phyloP scores from a whole-genome alignment of 2,888 invertebrate species.

The Anodontia alba region DNA sequence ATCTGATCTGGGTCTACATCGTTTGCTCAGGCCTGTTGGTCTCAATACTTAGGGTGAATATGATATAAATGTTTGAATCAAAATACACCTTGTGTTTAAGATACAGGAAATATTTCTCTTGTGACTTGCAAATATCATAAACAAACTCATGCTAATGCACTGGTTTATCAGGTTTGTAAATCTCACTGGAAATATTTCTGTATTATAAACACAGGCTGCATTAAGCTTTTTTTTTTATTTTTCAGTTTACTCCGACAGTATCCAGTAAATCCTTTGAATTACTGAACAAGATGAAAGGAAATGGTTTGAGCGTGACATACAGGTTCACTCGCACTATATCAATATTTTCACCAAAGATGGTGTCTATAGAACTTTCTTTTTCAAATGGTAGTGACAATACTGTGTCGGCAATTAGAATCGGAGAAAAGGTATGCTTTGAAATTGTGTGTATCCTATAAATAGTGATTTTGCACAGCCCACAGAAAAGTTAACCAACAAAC shows the following conservation, averaged over 20 bases:
- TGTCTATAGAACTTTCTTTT: constrained; percentile 92
- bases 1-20: too few species aligned
- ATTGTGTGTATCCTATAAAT: too few species aligned
- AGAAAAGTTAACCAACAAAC: not conserved
- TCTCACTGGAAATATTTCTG: too few species aligned
- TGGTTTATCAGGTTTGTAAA: too few species aligned
- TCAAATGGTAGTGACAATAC: constrained; percentile 90
- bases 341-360: constrained; percentile 92
- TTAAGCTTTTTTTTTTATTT: constrained; percentile 35
- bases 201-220: too few species aligned
- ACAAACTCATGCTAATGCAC: too few species aligned
- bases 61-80: too few species aligned
- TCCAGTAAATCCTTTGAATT: constrained; percentile 86
- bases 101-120: too few species aligned
- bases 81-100: too few species aligned
- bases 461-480: not conserved
- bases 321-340: constrained; percentile 83
- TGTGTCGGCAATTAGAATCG: constrained; percentile 89
- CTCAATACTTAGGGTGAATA: too few species aligned
- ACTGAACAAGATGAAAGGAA: constrained; percentile 82
- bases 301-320: constrained; percentile 86
- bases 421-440: constrained; percentile 91
- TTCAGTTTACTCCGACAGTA: constrained; percentile 88
- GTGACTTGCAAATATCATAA: too few species aligned
- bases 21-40: too few species aligned